These are phyloP conservation scores for Acleris literana DNA, from an alignment of 2,888 invertebrate genomes.

Conservation along the genomic window DNA sequence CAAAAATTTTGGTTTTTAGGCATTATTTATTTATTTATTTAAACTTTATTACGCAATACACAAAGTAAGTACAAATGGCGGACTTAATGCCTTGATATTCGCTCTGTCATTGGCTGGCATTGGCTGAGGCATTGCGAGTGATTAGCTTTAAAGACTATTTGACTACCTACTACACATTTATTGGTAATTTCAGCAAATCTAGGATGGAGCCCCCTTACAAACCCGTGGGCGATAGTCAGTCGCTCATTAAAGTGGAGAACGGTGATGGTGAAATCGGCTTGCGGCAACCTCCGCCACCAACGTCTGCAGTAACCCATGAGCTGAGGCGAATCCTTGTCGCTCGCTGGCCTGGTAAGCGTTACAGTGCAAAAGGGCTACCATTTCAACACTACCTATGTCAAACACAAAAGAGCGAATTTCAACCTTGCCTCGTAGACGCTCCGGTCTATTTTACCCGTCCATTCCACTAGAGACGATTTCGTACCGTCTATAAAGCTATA, in stretches of 20 bases:
- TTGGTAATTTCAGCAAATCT: neutral
- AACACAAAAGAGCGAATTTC: neutral
- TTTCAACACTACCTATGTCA: neutral
- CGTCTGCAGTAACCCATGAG: constrained; percentile 57
- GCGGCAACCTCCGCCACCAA: constrained; percentile 35
- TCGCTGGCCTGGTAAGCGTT: constrained; percentile 67
- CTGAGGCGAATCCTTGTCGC: constrained; percentile 57
- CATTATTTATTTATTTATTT: too few species aligned
- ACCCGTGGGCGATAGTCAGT: constrained; percentile 41
- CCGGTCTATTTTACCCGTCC: too few species aligned
- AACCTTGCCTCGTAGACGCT: neutral
- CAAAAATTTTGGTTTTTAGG: too few species aligned
- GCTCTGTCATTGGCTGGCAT: too few species aligned
- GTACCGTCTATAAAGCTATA: too few species aligned
- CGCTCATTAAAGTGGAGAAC: constrained; percentile 64
- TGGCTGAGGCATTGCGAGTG: too few species aligned
- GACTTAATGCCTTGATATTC: too few species aligned
- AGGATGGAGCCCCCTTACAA: constrained; percentile 52
- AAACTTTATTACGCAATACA: too few species aligned
- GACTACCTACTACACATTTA: neutral
- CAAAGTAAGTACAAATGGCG: too few species aligned
- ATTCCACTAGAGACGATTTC: too few species aligned
- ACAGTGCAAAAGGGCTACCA: neutral
- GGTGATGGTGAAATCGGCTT: constrained; percentile 54
- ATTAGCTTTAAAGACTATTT: too few species aligned